phyloP scores from a whole-genome alignment of 2,888 invertebrate genomes.

The Calliopum simillimum region DNA sequence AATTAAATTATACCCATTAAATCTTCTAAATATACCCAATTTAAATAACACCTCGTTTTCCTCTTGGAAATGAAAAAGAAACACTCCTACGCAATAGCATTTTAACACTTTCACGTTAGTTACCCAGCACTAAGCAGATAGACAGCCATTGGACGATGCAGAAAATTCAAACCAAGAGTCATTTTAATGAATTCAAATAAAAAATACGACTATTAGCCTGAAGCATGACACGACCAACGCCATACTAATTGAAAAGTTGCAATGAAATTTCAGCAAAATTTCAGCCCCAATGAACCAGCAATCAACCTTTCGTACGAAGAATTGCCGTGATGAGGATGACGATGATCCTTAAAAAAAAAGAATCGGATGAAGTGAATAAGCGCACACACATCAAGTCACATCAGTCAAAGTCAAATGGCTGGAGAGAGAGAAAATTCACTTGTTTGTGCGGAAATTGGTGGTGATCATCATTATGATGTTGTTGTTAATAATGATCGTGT shows the following conservation, averaged over 20 bases:
- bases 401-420: slow-evolving; percentile 31
- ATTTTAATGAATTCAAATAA: slow-evolving; percentile 31
- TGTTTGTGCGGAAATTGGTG: slow-evolving; percentile 35
- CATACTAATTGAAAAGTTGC: slow-evolving; percentile 34
- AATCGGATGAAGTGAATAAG: not conserved
- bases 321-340: not conserved
- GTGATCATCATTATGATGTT: slow-evolving; percentile 14
- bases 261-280: not conserved
- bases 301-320: not conserved
- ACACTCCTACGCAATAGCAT: too few species aligned
- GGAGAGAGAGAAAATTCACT: slow-evolving; percentile 25
- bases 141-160: not conserved
- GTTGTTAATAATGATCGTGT: not conserved
- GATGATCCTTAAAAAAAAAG: not conserved
- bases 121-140: too few species aligned
- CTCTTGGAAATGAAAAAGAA: too few species aligned
- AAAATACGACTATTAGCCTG: slow-evolving; percentile 22
- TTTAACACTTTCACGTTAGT: too few species aligned
- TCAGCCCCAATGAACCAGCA: not conserved
- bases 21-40: too few species aligned
- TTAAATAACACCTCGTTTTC: too few species aligned
- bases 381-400: slow-evolving; percentile 11
- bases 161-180: slow-evolving; percentile 3
- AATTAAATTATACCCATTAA: too few species aligned
- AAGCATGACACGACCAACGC: slow-evolving; percentile 35